phyloP scores from a whole-genome alignment of 2,113 vertebrate species.

The Trinectes maculatus region DNA sequence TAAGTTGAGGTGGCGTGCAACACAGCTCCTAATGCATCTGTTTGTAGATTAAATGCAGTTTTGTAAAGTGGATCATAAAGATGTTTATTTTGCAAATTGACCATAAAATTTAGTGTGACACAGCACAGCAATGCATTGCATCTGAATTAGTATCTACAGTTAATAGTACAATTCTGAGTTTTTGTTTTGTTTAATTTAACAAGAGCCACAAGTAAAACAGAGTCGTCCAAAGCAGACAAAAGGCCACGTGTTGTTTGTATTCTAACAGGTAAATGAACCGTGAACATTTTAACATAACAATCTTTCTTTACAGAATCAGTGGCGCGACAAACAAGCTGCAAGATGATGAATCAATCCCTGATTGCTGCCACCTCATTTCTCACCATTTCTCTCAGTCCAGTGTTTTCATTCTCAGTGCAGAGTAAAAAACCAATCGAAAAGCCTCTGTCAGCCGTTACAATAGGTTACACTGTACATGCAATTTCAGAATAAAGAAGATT shows the following conservation, averaged over 20 bases:
- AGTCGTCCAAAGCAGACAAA: background rate
- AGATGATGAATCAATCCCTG: constrained; percentile 3
- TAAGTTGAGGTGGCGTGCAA: background rate
- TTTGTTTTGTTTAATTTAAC: too few relatives aligned
- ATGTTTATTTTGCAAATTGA: too few relatives aligned
- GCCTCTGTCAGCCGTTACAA: constrained; percentile 20
- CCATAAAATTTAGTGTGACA: background rate
- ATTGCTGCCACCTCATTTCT: background rate
- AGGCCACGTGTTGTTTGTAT: too few relatives aligned
- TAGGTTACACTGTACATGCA: too few relatives aligned
- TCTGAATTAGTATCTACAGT: background rate
- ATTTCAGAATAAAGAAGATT: constrained; percentile 55
- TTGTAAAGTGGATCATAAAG: too few relatives aligned
- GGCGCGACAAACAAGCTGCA: background rate
- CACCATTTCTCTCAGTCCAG: background rate
- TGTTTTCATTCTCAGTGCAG: background rate
- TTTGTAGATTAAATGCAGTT: too few relatives aligned
- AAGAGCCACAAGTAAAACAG: too few relatives aligned
- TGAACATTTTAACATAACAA: background rate
- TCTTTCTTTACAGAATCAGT: background rate
- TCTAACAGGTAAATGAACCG: too few relatives aligned
- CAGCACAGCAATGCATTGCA: background rate
- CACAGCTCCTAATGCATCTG: background rate
- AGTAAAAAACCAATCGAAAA: too few relatives aligned
- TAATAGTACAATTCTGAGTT: too few relatives aligned